These are phyloP conservation scores for Sanderia malayensis DNA, from an alignment of 30 jellyfish, hydroid and myxozoan species.

Conservation along the genomic window DNA sequence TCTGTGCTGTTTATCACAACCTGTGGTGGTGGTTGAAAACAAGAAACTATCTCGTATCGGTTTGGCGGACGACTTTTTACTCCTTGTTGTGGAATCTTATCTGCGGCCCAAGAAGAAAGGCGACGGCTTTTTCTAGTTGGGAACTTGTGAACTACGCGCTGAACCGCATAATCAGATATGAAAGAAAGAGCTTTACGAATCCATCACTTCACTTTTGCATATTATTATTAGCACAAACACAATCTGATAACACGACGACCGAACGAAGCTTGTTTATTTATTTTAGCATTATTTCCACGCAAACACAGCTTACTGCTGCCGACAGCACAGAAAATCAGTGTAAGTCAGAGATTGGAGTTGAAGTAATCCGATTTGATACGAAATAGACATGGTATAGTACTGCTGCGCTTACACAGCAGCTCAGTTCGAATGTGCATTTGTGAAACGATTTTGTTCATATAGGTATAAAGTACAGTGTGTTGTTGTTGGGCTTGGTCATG, in stretches of 20 bases:
- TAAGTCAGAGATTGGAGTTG: not conserved
- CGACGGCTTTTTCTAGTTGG: not conserved
- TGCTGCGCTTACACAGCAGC: not conserved
- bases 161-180: conserved; percentile 10
- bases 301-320: no score
- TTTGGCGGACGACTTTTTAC: not conserved
- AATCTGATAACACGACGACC: no score
- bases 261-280: no score
- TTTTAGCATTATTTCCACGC: no score
- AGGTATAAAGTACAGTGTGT: no score
- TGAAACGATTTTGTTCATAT: not conserved
- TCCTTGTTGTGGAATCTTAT: conserved; percentile 7
- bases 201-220: no score
- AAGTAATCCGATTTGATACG: not conserved
- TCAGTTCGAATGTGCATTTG: not conserved
- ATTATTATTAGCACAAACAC: no score
- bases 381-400: not conserved
- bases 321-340: not conserved
- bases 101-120: not conserved
- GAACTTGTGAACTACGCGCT: not conserved
- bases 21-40: not conserved
- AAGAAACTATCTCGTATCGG: not conserved
- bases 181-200: no score
- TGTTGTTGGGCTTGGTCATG: no score
- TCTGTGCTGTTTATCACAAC: not conserved